A percentile compares a stretch with the other conserved stretches of the same genome.
phyloP scores from a whole-genome alignment of 2,888 invertebrate genomes.

The Eulithis prunata region DNA sequence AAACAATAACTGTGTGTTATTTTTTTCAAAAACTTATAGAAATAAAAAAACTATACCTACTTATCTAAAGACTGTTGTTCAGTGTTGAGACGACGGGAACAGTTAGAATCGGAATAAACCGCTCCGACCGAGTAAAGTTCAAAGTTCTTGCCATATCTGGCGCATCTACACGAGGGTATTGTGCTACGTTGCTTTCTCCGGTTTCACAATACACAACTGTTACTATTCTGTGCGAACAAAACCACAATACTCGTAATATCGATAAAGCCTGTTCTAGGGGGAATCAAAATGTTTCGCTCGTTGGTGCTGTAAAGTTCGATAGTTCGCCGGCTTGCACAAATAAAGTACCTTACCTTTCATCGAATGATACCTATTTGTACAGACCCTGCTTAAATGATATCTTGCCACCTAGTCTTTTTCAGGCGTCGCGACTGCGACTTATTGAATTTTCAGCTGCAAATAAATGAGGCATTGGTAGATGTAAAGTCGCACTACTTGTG shows the following conservation, averaged over 20 bases:
- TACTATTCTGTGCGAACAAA: conserved; percentile 22
- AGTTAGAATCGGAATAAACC: conserved; percentile 13
- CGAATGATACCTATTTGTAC: too few relatives aligned
- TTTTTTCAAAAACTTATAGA: too few relatives aligned
- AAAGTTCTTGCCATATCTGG: conserved; percentile 57
- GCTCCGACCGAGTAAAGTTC: conserved; percentile 45
- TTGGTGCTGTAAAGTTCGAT: background rate
- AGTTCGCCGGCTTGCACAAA: too few relatives aligned
- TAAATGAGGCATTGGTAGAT: too few relatives aligned
- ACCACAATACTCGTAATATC: conserved; percentile 15
- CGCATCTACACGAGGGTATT: conserved; percentile 54
- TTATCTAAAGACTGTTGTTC: background rate
- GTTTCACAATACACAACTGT: conserved; percentile 32
- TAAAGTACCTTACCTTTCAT: too few relatives aligned
- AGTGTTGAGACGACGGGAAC: background rate
- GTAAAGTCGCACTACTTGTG: too few relatives aligned
- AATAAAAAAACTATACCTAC: too few relatives aligned
- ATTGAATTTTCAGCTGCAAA: too few relatives aligned
- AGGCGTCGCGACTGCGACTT: too few relatives aligned
- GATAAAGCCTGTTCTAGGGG: conserved; percentile 1
- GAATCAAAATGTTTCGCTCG: conserved; percentile 4
- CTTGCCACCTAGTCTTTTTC: too few relatives aligned
- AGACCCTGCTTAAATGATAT: too few relatives aligned
- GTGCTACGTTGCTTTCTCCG: conserved; percentile 54
- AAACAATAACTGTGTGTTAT: too few relatives aligned